Evolutionary conservation across 1,140 invertebrate genomes (phyloP), one percentile per base, ranked within the genome.

Genomic region (Drosophila leontia): DNA sequence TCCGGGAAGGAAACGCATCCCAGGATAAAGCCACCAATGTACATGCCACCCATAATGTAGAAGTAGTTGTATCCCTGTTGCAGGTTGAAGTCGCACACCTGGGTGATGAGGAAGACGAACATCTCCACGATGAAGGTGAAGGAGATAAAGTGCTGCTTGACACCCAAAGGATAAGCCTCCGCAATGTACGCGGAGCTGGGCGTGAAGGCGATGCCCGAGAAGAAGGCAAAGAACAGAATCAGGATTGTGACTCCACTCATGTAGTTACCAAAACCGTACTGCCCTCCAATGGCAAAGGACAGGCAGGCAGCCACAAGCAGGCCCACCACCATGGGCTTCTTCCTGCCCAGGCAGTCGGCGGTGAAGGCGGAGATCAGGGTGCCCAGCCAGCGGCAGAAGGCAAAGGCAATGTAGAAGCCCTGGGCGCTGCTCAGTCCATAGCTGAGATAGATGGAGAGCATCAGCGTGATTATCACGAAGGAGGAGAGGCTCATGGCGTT

Each of bases 61-160:
- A 92, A 92, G 57, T 51, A 87, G n/a, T 44, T 51, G 13, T 44
- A 55, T 11, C n/a, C 12, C n/a, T 70, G 41, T 1, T 0, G 0
- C 0, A 12, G 0, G 7, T 64, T 84, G 3, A 11, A 69, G 11
- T 37, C 15, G 29, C 44, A 60, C 1, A 23, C 13, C 3, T 3
- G 8, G 6, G 75, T 79, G 13, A 90, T 82, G 2, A 88, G 63
- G 42, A 47, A 85, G 8, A 88, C 51, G 2, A 85, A 29, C 67
- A 91, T 75, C 53, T 88, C 85, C 17, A 34, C 60, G 29, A 85
- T 68, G 32, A 70, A 88, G 11, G 85, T 90, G 7, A 69, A 45
- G 1, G 45, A 58, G 37, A 88, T 90, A 15, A 63, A 85, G 39
- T 60, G 78, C 41, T 90, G 81, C 48, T 88, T 88, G 3, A 88